A percentile compares a stretch with the other conserved stretches of the same genome.
phyloP scores from a whole-genome alignment of 1,140 invertebrate species.

The Leptinotarsa defecta region DNA sequence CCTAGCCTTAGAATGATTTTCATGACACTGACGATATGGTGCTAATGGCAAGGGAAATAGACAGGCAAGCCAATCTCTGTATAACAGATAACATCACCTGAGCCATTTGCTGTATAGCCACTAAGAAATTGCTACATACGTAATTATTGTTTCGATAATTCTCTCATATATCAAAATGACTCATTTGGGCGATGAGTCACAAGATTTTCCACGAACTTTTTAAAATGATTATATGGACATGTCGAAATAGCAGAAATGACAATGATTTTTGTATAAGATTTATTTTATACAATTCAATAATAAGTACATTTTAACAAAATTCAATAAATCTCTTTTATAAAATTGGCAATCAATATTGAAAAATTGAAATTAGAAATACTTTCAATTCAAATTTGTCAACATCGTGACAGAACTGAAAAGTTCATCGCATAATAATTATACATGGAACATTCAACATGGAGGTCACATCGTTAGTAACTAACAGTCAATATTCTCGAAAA shows the following conservation, averaged over 20 bases:
- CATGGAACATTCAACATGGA: background rate
- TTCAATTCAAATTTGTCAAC: background rate
- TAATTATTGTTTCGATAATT: no score
- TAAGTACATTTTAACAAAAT: background rate
- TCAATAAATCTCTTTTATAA: background rate
- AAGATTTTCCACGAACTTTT: no score
- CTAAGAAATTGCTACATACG: no score
- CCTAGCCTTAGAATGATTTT: no score
- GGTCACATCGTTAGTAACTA: constrained; percentile 1
- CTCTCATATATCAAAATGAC: no score
- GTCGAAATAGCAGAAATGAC: background rate
- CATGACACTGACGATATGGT: no score
- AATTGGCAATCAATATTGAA: background rate
- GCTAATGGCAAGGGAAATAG: no score
- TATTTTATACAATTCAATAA: constrained; percentile 1
- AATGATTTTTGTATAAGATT: background rate
- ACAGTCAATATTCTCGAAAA: background rate
- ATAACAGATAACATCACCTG: no score
- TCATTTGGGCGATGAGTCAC: no score
- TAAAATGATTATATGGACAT: no score
- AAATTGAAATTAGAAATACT: background rate
- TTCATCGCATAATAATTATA: background rate
- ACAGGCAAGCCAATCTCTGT: no score
- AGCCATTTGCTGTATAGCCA: no score
- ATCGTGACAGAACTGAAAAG: background rate